Conservation (phyloP, 2,113 vertebrate genomes). For the Dromiciops gliroides region DNA sequence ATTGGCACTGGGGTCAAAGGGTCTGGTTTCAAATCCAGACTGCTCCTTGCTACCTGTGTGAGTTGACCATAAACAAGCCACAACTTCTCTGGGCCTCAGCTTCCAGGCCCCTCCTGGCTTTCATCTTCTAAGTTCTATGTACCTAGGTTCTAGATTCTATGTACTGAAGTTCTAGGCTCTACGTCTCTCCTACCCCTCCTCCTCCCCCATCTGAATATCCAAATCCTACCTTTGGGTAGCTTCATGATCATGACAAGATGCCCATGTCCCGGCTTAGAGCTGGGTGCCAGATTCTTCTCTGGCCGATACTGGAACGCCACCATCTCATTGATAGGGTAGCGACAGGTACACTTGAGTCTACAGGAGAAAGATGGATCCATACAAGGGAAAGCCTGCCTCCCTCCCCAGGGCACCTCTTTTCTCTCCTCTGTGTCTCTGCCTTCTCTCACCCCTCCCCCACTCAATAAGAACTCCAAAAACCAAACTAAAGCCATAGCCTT, state of each 20-base stretch:
- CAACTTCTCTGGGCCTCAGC: neutral
- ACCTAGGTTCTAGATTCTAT: too few species aligned
- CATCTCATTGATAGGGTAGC: constrained; percentile 54
- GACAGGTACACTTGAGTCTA: constrained; percentile 74
- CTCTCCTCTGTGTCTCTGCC: neutral
- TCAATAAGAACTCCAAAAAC: too few species aligned
- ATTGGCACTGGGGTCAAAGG: too few species aligned
- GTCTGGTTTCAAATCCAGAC: neutral
- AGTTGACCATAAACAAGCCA: too few species aligned
- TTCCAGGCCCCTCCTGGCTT: neutral
- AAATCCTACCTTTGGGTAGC: constrained; percentile 79
- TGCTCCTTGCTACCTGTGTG: too few species aligned
- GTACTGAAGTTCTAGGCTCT: too few species aligned
- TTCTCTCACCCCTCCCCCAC: neutral
- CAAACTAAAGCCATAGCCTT: too few species aligned
- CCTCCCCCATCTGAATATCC: neutral
- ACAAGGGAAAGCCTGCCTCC: neutral
- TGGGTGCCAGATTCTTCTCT: constrained; percentile 46
- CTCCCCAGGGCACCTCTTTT: neutral
- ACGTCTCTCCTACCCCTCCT: neutral
- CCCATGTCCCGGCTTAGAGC: constrained; percentile 65
- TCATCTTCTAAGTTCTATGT: neutral
- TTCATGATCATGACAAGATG: constrained; percentile 68
- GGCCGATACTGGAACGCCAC: constrained; percentile 40
- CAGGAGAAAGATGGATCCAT: neutral